These are phyloP conservation scores for Tenualosa thibaudeaui DNA, from an alignment of 2,797 vertebrate species.

Conservation along the genomic window DNA sequence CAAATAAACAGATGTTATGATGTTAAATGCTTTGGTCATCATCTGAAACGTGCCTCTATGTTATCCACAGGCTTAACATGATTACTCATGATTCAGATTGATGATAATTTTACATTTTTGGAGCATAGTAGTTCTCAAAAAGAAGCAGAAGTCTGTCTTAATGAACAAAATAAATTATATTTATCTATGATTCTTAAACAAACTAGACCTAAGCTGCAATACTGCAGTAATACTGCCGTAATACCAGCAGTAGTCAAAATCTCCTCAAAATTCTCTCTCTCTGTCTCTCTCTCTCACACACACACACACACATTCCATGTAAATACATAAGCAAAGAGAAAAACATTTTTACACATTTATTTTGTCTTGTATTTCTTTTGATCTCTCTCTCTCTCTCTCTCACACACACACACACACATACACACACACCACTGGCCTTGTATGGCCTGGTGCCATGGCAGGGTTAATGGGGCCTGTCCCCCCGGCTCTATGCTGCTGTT, in stretches of 20 bases:
- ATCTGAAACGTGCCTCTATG: not conserved
- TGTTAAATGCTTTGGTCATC: not conserved
- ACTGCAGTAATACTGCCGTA: too few relatives aligned
- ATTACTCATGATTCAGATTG: too few relatives aligned
- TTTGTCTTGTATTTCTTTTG: not conserved
- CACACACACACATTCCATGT: too few relatives aligned
- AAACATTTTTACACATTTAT: too few relatives aligned
- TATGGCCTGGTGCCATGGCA: constrained; percentile 35
- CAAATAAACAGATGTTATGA: not conserved
- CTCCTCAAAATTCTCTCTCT: not conserved
- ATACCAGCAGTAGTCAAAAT: too few relatives aligned
- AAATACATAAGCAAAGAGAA: too few relatives aligned
- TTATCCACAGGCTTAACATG: too few relatives aligned
- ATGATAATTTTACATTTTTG: not conserved
- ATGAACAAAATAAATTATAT: not conserved
- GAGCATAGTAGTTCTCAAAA: not conserved
- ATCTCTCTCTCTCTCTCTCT: constrained; percentile 7
- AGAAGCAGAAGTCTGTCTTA: not conserved
- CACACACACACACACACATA: constrained; percentile 16
- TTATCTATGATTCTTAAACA: not conserved
- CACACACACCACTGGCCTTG: not conserved
- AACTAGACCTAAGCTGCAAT: not conserved
- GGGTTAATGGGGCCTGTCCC: constrained; percentile 50
- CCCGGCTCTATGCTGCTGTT: constrained; percentile 27
- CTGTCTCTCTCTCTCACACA: not conserved